Base-by-base conservation (phyloP, 2,797 vertebrate genomes). In the Cuniculus paca region DNA sequence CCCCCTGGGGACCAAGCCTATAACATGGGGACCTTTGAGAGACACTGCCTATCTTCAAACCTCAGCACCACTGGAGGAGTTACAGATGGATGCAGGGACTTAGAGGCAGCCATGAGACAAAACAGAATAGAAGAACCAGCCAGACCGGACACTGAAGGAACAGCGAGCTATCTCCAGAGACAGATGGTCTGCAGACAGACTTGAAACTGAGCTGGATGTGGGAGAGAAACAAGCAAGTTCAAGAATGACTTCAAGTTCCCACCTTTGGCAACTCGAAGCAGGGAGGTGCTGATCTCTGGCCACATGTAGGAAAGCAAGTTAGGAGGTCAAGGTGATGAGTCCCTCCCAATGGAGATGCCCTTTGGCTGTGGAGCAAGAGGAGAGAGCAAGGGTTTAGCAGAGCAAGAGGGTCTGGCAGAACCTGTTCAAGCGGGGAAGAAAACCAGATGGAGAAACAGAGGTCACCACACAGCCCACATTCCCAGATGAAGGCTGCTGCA, bases 141-240 rank as follows among this genome's bases (percentile, higher is more conserved):
- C 34, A 36, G 52, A n/a, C 5, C 11, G 6, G 22, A 6, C 7
- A 5, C 14, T 52, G 36, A n/a, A 52, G 78, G 65, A 31, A 13
- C 1, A n/a, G 54, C 48, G 31, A 14, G 39, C 13, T 5, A 2
- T 2, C 11, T 54, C 48, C 14, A n/a, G 68, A 78, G 89, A 63
- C 26, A 31, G 31, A 19, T 22, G 10, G 2, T 63, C 42, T 90
- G 26, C 58, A 56, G 48, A n/a, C 65, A 63, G 81, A 48, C 26
- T 2, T 16, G 34, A 39, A 4, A 6, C 36, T 52, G 70, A 7
- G 7, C 3, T 0, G 2, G 31, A 36, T 28, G 52, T 6, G 26
- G 13, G 31, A 74, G 20, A 61, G 77, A 82, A 3, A 5, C 45
- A 52, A 48, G 39, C 2, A 0, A 52, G 78, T 14, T 22, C 14